A percentile compares a stretch with the other conserved stretches of the same genome.
Conservation (phyloP, 2,113 vertebrate species). For the Dipodomys merriami region DNA sequence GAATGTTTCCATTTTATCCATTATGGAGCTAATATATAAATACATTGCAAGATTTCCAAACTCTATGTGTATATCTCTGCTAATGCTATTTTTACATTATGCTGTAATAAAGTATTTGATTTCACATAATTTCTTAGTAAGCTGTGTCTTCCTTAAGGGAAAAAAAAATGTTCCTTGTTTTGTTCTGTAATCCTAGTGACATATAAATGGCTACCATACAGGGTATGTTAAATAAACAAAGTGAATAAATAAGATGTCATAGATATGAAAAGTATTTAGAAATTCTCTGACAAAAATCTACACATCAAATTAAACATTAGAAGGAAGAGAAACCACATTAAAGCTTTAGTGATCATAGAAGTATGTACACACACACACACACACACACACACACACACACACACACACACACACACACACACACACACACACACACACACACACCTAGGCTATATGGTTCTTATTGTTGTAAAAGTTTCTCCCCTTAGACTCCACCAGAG, state of each 20-base stretch:
- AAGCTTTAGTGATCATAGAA: neutral
- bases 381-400: neutral
- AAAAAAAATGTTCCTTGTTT: neutral
- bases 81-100: neutral
- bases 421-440: too few relatives aligned
- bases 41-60: neutral
- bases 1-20: neutral
- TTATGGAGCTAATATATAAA: neutral
- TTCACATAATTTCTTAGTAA: neutral
- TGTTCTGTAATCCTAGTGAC: neutral
- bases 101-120: neutral
- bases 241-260: neutral
- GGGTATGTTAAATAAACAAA: neutral
- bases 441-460: neutral
- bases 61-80: neutral
- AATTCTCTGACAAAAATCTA: neutral
- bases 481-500: constrained; percentile 37
- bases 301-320: neutral
- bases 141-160: neutral
- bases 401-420: neutral
- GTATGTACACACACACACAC: too few relatives aligned
- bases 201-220: neutral
- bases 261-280: neutral
- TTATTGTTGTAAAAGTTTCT: constrained; percentile 6
- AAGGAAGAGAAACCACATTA: neutral